phyloP scores from a whole-genome alignment of 2,888 invertebrate genomes.

The Dorcus hopei region DNA sequence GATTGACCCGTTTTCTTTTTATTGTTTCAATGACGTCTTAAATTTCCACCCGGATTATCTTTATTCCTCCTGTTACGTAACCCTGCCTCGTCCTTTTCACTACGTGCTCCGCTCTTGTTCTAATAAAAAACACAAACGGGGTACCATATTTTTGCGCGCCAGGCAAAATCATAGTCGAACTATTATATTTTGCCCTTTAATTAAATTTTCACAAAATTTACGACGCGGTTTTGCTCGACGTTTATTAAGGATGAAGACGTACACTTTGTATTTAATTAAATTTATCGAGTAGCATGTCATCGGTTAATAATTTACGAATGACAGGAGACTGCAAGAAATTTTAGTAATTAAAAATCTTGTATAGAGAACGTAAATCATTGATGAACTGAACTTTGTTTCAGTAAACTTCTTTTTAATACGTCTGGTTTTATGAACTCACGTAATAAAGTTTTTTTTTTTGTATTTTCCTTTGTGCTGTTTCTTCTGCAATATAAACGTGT shows the following conservation, averaged over 20 bases:
- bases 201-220: background rate
- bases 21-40: conserved; percentile 4
- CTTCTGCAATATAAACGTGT: too few relatives aligned
- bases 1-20: background rate
- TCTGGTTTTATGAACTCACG: too few relatives aligned
- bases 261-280: background rate
- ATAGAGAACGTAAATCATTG: too few relatives aligned
- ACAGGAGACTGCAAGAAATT: too few relatives aligned
- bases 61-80: background rate
- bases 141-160: too few relatives aligned
- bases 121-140: too few relatives aligned
- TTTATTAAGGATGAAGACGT: background rate
- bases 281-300: background rate
- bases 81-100: background rate
- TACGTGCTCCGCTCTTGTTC: background rate
- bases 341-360: too few relatives aligned
- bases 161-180: too few relatives aligned
- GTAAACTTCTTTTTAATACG: too few relatives aligned
- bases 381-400: too few relatives aligned
- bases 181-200: background rate
- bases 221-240: background rate
- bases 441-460: too few relatives aligned
- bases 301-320: background rate
- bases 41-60: conserved; percentile 10
- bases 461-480: too few relatives aligned